phyloP scores from a whole-genome alignment of 2,888 invertebrate species.

The Pristionchus japonicus region DNA sequence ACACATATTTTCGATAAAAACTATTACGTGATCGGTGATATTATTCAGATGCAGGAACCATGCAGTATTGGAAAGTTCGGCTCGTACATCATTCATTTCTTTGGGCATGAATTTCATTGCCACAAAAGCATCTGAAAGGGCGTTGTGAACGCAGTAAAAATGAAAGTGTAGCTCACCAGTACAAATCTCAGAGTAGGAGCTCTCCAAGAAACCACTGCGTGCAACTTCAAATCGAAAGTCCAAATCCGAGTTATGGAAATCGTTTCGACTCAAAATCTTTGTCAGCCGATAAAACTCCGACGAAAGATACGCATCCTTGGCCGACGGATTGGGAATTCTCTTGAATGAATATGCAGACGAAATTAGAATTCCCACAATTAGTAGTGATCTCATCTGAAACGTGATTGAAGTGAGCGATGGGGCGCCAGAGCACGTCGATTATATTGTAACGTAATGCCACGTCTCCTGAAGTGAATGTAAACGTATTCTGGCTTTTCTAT shows the following conservation, averaged over 20 bases:
- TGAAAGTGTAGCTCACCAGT: neutral
- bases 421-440: too few species aligned
- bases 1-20: neutral
- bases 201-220: neutral
- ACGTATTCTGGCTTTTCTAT: too few species aligned
- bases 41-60: neutral
- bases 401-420: too few species aligned
- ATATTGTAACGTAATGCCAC: too few species aligned
- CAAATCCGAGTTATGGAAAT: neutral
- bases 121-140: neutral
- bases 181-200: neutral
- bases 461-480: too few species aligned
- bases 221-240: neutral
- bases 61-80: neutral
- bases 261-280: neutral
- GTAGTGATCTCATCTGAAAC: too few species aligned
- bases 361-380: too few species aligned
- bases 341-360: too few species aligned
- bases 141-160: neutral
- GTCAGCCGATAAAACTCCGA: neutral
- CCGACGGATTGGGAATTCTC: too few species aligned
- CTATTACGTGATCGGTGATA: neutral
- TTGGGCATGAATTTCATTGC: neutral
- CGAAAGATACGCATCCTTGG: neutral
- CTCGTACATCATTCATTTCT: neutral